Conservation (phyloP, 2,797 vertebrate species). For the Helostoma temminkii region DNA sequence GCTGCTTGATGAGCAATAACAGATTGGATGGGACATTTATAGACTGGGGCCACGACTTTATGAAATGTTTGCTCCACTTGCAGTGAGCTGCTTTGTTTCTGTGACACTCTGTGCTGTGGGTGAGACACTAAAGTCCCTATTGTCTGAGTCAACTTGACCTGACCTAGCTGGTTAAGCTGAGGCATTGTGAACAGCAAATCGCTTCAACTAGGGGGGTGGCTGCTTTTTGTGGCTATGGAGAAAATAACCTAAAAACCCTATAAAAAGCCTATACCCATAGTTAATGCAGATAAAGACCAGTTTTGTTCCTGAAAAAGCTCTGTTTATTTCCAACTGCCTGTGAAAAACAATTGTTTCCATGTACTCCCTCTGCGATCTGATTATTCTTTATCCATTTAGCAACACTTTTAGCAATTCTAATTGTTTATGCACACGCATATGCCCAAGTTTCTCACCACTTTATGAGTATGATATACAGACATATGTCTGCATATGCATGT, state of each 20-base stretch:
- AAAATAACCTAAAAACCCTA: conserved; percentile 87
- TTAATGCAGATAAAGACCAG: conserved; percentile 83
- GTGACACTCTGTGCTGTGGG: conserved; percentile 83
- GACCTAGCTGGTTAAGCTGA: conserved; percentile 91
- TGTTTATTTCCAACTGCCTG: conserved; percentile 79
- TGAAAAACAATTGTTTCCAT: conserved; percentile 65
- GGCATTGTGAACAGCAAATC: conserved; percentile 88
- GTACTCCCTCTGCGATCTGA: conserved; percentile 49
- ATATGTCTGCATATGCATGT: conserved; percentile 40
- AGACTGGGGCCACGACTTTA: conserved; percentile 78
- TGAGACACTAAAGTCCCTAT: conserved; percentile 87
- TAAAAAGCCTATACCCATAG: conserved; percentile 83
- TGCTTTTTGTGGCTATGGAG: conserved; percentile 83
- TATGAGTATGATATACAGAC: conserved; percentile 16
- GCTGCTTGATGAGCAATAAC: conserved; percentile 64
- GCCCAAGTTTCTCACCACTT: conserved; percentile 48
- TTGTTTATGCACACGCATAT: conserved; percentile 46
- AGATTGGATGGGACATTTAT: conserved; percentile 76
- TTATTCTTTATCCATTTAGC: conserved; percentile 66
- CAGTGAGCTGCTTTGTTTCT: conserved; percentile 82
- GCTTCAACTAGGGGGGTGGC: conserved; percentile 86
- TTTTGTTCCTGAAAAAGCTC: conserved; percentile 81
- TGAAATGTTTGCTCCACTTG: conserved; percentile 83
- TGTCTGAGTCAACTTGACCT: conserved; percentile 90
- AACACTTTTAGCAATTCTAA: conserved; percentile 50